Evolutionary conservation across 2,797 vertebrate genomes (phyloP).

Genomic region (Anniella stebbinsi): DNA sequence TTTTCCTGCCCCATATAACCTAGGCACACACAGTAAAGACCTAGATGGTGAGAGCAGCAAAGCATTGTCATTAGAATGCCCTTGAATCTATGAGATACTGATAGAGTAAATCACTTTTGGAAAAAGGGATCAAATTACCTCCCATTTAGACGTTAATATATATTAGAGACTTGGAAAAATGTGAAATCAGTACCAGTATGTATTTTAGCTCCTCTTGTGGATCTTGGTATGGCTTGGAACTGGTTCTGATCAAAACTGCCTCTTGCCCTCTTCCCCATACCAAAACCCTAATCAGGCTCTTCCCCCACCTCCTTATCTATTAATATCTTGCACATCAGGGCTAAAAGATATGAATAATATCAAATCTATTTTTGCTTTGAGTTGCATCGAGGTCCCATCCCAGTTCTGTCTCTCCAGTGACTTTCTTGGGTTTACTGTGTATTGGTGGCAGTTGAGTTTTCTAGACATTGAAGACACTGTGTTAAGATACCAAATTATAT

Average conservation of each 20-base stretch:
- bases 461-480: background rate
- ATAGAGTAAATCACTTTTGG: background rate
- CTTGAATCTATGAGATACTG: background rate
- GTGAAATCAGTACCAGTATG: background rate
- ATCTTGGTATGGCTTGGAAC: background rate
- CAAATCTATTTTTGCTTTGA: background rate
- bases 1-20: background rate
- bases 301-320: background rate
- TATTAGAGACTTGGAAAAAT: background rate
- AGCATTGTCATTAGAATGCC: background rate
- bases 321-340: background rate
- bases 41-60: background rate
- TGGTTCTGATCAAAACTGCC: too few species aligned
- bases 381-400: background rate
- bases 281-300: background rate
- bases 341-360: background rate
- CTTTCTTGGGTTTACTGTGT: background rate
- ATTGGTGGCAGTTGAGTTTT: background rate
- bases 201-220: background rate
- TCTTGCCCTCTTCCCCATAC: too few species aligned
- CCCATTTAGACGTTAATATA: background rate
- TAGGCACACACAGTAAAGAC: background rate
- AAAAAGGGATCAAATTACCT: background rate
- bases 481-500: background rate
- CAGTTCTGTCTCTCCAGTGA: background rate